Conservation (phyloP, 2,888 invertebrate genomes). For the Xanthorhoe designata region DNA sequence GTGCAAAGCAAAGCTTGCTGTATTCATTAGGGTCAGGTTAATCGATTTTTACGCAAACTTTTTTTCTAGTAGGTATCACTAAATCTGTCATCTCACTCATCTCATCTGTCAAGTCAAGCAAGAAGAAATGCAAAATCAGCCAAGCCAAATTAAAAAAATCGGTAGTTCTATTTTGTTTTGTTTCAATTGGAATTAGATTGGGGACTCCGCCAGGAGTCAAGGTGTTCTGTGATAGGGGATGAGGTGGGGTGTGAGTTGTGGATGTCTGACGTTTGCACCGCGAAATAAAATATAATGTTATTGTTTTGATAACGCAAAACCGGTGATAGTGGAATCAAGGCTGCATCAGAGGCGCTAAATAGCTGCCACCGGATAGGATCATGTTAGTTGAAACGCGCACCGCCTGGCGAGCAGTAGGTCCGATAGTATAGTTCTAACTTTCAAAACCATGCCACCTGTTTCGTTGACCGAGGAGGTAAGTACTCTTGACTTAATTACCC, state of each 20-base stretch:
- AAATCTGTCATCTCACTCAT: no score
- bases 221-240: no score
- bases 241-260: no score
- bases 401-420: slow-evolving; percentile 52
- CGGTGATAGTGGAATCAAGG: slow-evolving; percentile 70
- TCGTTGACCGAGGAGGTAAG: slow-evolving; percentile 77
- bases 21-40: no score
- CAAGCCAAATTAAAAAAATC: neutral
- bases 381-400: slow-evolving; percentile 69
- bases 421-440: neutral
- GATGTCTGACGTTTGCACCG: no score
- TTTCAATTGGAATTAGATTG: neutral
- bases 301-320: slow-evolving; percentile 38
- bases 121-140: neutral
- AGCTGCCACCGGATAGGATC: slow-evolving; percentile 58
- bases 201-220: no score
- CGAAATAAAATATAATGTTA: neutral
- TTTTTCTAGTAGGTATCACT: no score
- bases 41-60: no score
- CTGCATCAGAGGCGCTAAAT: slow-evolving; percentile 62
- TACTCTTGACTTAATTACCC: slow-evolving; percentile 24
- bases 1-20: no score
- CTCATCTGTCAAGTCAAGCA: neutral
- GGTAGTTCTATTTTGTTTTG: neutral
- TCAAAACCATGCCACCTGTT: slow-evolving; percentile 75